phyloP scores from a whole-genome alignment of 2,113 vertebrate genomes.

The Anseranas semipalmata region DNA sequence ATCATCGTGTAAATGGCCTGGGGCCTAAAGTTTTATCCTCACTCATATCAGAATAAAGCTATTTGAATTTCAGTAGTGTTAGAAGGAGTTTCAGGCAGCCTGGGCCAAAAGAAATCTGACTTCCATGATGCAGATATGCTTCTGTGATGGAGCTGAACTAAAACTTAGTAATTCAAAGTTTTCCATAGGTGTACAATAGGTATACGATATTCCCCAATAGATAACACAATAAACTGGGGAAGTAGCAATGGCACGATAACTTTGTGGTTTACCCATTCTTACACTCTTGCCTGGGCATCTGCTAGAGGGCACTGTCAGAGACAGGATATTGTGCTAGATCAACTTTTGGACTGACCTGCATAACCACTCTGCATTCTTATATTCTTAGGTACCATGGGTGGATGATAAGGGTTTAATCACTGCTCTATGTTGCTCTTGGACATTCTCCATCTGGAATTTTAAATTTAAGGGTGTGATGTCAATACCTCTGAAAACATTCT shows the following conservation, averaged over 20 bases:
- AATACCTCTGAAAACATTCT: background rate
- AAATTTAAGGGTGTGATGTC: background rate
- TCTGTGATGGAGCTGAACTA: background rate
- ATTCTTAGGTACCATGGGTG: background rate
- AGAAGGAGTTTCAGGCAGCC: background rate
- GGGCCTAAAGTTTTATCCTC: background rate
- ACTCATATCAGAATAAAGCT: background rate
- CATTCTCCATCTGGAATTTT: background rate
- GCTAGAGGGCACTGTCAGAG: background rate
- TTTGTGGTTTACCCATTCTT: background rate
- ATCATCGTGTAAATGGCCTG: background rate
- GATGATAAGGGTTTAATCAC: background rate
- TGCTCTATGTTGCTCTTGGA: background rate
- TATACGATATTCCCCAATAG: background rate
- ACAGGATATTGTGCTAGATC: background rate
- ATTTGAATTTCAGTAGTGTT: background rate
- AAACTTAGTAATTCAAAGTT: background rate
- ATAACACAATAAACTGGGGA: background rate
- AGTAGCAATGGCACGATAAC: background rate
- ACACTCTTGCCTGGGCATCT: background rate
- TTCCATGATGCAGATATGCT: background rate
- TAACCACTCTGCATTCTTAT: background rate
- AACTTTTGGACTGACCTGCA: background rate
- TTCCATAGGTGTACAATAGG: rapidly evolving
- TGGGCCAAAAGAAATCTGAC: background rate